Base-by-base conservation (phyloP, 2,113 vertebrate species). In the Puffinus mauretanicus region DNA sequence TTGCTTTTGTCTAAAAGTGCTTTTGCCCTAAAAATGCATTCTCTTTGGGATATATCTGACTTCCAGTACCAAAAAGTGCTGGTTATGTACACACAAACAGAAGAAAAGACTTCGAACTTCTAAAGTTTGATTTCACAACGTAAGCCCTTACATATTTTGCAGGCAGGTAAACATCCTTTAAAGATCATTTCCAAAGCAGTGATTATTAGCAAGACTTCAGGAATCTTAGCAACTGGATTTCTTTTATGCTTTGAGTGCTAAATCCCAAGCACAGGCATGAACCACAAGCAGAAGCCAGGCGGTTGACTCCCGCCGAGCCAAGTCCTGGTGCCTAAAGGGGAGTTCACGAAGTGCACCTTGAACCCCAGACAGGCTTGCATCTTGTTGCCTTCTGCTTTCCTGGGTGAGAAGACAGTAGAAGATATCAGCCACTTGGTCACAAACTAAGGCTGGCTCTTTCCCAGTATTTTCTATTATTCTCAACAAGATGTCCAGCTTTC, bases 381-480 rank as follows among this genome's bases (percentile, higher is more conserved):
- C 57, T 96, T 86, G 25, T 82, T 72, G 20, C 65, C 55, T 92
- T 87, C 89, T 93, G 78, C 93, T 81, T 80, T 95, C 62, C 81
- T 47, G 61, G 89, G 65, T 40, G 71, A 95, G 49, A 87, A 84
- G 73, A 86, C 93, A 81, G 66, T 15, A 95, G 57, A 93, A 82
- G 46, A 25, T 19, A 77, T 34, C 71, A 86, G 21, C 10, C 46
- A 72, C 66, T n/a, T 42, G 57, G 52, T 55, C 21, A 57, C 17
- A 70, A 94, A 90, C 64, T 25, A 44, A 70, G 21, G 44, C 12
- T 83, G 58, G 19, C 32, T 66, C 13, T 42, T 88, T 86, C 30
- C 55, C 58, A 73, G 11, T 26, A 57, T 38, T 69, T 49, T 65
- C 73, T 38, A 3, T 42, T 75, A 79, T 55, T 80, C 32, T 25